Conservation (phyloP, 2,888 invertebrate species). For the Lithophane socia region DNA sequence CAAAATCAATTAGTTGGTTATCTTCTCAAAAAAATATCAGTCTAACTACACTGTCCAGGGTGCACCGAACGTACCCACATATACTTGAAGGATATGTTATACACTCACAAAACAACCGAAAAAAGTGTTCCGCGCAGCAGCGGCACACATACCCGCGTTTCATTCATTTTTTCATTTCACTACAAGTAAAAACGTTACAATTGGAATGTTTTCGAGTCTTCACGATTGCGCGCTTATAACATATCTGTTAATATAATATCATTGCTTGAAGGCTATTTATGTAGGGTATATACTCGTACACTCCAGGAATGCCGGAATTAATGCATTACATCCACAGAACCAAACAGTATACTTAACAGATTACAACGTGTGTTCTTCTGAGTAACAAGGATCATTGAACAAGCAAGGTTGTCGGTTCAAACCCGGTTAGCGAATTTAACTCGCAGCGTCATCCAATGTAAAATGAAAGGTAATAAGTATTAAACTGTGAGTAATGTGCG, state of each 20-base stretch:
- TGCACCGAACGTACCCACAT: too few relatives aligned
- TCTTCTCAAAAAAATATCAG: neutral
- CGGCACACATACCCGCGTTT: too few relatives aligned
- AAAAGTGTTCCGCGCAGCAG: too few relatives aligned
- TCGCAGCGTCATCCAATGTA: conserved; percentile 50
- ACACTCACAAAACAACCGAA: too few relatives aligned
- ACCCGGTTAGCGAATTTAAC: conserved; percentile 46
- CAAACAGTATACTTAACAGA: neutral
- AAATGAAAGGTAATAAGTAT: conserved; percentile 53
- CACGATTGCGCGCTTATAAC: too few relatives aligned
- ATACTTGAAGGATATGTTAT: too few relatives aligned
- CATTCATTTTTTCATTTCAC: too few relatives aligned
- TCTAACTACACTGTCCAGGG: too few relatives aligned
- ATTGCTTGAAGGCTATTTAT: too few relatives aligned
- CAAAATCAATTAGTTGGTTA: neutral
- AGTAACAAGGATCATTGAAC: conserved; percentile 60
- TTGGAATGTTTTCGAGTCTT: too few relatives aligned
- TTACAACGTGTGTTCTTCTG: conserved; percentile 30
- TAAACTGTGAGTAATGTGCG: conserved; percentile 35
- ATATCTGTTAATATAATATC: too few relatives aligned
- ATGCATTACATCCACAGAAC: neutral
- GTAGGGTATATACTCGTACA: neutral
- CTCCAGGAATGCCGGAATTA: conserved; percentile 1
- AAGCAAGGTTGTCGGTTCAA: conserved; percentile 55
- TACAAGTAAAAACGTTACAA: too few relatives aligned